Evolutionary conservation across 2,888 invertebrate genomes (phyloP).

Genomic region (Sepioteuthis lessoniana): DNA sequence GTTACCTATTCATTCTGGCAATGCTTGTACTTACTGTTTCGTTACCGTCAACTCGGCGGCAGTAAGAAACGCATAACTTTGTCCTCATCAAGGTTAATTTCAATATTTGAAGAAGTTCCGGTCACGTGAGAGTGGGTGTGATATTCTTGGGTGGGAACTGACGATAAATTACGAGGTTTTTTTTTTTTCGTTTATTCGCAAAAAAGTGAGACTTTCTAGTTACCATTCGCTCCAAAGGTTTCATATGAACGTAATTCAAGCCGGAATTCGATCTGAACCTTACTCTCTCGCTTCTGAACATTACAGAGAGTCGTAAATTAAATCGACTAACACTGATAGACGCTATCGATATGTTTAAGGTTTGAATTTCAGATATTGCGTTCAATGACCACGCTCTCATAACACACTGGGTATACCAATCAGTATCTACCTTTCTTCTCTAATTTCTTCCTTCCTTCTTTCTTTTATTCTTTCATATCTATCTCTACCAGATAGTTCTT

Average conservation of each 20-base stretch:
- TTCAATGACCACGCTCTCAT: neutral
- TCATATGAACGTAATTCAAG: neutral
- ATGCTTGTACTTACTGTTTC: no score
- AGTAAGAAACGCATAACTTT: neutral
- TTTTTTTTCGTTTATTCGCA: no score
- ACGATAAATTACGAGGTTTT: neutral
- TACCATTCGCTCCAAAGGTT: neutral
- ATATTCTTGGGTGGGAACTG: neutral
- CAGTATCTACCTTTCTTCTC: no score
- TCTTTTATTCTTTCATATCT: no score
- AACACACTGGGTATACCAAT: no score
- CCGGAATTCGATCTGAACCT: neutral
- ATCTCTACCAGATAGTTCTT: no score
- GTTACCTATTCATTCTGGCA: no score
- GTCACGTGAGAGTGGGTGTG: neutral
- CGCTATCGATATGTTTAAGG: neutral
- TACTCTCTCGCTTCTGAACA: neutral
- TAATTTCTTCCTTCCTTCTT: no score
- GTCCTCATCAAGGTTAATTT: neutral
- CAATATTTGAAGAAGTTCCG: neutral
- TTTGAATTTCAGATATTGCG: neutral
- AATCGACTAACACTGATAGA: neutral
- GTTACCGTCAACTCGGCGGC: no score
- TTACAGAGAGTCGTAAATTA: neutral
- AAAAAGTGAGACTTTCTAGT: neutral